Evolutionary conservation across 2,888 invertebrate species (phyloP).

Genomic region (Troides oblongomaculatus): DNA sequence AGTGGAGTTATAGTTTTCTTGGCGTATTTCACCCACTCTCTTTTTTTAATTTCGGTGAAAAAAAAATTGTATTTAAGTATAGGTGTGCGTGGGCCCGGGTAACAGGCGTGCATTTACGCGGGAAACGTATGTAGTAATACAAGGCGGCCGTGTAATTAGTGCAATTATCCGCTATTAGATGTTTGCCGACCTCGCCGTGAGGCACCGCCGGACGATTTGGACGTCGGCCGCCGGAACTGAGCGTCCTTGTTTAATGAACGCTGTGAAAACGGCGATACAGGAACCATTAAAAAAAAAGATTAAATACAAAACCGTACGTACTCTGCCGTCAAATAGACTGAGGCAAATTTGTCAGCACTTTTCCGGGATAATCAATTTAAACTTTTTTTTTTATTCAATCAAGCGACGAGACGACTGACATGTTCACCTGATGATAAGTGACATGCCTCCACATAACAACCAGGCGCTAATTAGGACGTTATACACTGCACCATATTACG

Average conservation of each 20-base stretch:
- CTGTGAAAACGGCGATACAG: slow-evolving; percentile 7
- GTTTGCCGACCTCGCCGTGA: slow-evolving; percentile 28
- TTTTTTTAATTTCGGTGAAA: too few relatives aligned
- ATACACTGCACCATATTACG: too few relatives aligned
- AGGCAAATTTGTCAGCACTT: too few relatives aligned
- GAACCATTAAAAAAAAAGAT: background rate
- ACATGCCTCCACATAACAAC: too few relatives aligned
- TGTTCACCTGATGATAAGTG: too few relatives aligned
- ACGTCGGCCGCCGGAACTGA: slow-evolving; percentile 20
- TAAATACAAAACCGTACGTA: background rate
- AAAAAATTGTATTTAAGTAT: slow-evolving; percentile 3
- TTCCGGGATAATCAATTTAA: too few relatives aligned
- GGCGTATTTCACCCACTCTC: too few relatives aligned
- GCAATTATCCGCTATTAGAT: slow-evolving; percentile 30
- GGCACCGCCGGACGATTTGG: slow-evolving; percentile 21
- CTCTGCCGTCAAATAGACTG: background rate
- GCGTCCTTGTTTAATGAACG: slow-evolving; percentile 25
- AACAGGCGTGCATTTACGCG: slow-evolving; percentile 13
- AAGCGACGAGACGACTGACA: too few relatives aligned
- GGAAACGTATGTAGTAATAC: slow-evolving; percentile 21
- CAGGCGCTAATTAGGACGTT: too few relatives aligned
- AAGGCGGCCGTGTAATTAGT: slow-evolving; percentile 21
- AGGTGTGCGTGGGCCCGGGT: slow-evolving; percentile 1
- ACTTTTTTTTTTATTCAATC: too few relatives aligned
- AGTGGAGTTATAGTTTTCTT: too few relatives aligned